These are phyloP conservation scores for Liolophura sinensis DNA, from an alignment of 1,140 invertebrate species.

Conservation along the genomic window DNA sequence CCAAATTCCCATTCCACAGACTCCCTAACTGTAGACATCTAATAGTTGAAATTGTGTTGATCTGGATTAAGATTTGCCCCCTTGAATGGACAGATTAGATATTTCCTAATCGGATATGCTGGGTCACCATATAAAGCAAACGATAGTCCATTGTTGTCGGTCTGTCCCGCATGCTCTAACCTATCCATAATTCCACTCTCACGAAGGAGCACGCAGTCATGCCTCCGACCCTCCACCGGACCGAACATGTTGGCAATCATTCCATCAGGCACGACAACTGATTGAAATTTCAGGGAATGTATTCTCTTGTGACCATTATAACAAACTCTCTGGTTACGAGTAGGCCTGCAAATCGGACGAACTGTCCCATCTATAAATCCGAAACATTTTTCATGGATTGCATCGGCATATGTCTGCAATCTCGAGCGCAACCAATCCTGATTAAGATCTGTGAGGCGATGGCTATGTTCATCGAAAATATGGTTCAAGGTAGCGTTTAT, in stretches of 20 bases:
- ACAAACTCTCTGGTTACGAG: not conserved
- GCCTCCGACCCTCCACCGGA: slow-evolving; percentile 10
- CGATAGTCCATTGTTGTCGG: too few species aligned
- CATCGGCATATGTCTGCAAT: not conserved
- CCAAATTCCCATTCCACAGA: too few species aligned
- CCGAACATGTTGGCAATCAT: slow-evolving; percentile 15
- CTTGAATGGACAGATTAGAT: slow-evolving; percentile 11
- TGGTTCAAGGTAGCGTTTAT: not conserved
- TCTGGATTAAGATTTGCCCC: slow-evolving; percentile 6
- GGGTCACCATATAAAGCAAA: slow-evolving; percentile 20
- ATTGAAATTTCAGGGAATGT: slow-evolving; percentile 12
- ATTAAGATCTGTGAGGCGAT: not conserved
- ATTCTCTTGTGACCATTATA: slow-evolving; percentile 13
- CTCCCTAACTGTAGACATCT: too few species aligned
- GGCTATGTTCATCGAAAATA: not conserved
- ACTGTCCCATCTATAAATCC: slow-evolving; percentile 14
- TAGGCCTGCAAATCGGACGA: slow-evolving; percentile 5
- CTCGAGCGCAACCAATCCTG: not conserved
- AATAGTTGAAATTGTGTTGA: slow-evolving; percentile 12
- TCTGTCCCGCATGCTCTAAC: slow-evolving; percentile 3
- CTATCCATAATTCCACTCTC: slow-evolving; percentile 13
- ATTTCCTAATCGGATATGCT: slow-evolving; percentile 13
- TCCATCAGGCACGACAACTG: slow-evolving; percentile 6
- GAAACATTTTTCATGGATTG: not conserved
- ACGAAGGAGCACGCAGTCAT: slow-evolving; percentile 7